Evolutionary conservation across 2,113 vertebrate genomes (phyloP), one percentile per base, ranked within the genome.

Genomic region (Rhabdomys dilectus): DNA sequence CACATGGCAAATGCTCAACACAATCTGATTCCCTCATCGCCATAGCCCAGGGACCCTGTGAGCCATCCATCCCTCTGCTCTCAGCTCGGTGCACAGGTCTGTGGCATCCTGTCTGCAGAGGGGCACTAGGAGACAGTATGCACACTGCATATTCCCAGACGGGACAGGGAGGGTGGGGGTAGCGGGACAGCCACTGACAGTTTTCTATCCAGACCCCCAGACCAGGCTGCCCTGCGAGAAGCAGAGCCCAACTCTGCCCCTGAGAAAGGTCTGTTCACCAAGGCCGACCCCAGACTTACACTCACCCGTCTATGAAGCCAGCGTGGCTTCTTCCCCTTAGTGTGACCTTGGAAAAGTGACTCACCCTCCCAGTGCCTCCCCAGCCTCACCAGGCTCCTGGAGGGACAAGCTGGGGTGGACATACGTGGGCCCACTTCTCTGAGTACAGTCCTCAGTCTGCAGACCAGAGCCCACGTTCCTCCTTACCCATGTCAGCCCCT

Each of bases 301-400:
- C 3, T 29, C 5, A 3, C 17, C 17, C 11, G 1, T 39, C 86
- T 42, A 4, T 0, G 1, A 51, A 5, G 45, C 53, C 92, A 5
- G 31, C 0, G 1, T 58, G 4, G 19, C 21, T 24, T 0, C 19
- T 7, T 4, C 1, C 12, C 64, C 26, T 64, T 42, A 0, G 0
- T 15, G 13, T 7, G 48, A 56, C n/a, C 70, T 16, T 4, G 34
- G 53, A 31, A 72, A 7, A 5, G 75, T 15, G n/a, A 42, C 87
- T 26, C 4, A 0, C 5, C 10, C 24, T 5, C 62, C 0, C 0
- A 0, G 8, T 5, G 42, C 85, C 85, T 94, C 26, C n/a, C 16
- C 0, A 5, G 3, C 29, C n/a, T 24, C 15, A 5, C 0, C 0
- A 53, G 26, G 22, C 36, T 13, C 5, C 24, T 29, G 8, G 82